These are phyloP conservation scores for Hydra vulgaris DNA, from an alignment of 30 jellyfish, hydroid and myxozoan species.

Conservation along the genomic window DNA sequence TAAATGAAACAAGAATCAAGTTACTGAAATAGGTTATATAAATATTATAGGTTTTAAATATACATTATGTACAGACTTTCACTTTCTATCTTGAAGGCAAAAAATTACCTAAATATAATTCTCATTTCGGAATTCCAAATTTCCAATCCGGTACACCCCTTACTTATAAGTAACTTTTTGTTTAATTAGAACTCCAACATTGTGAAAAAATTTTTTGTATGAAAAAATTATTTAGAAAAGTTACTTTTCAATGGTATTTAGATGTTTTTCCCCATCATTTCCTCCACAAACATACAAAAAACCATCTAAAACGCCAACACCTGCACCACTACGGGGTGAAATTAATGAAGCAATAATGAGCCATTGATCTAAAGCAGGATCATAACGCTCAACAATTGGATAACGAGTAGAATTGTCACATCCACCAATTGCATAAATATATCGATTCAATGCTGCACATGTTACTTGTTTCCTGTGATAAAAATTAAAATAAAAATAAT, in stretches of 20 bases:
- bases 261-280: slow-evolving; percentile 70
- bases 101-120: too few species aligned
- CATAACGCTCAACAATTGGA: slow-evolving; percentile 68
- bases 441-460: slow-evolving; percentile 77
- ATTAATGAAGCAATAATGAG: slow-evolving; percentile 64
- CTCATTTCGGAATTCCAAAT: too few species aligned
- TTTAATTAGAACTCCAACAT: too few species aligned
- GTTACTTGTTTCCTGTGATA: slow-evolving; percentile 70
- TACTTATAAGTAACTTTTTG: too few species aligned
- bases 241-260: slow-evolving; percentile 72
- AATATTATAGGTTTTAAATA: too few species aligned
- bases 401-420: slow-evolving; percentile 50
- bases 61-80: too few species aligned
- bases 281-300: slow-evolving; percentile 84
- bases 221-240: neutral
- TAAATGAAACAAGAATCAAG: too few species aligned
- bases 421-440: slow-evolving; percentile 88
- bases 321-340: slow-evolving; percentile 82
- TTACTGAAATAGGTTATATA: too few species aligned
- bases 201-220: neutral
- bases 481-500: neutral
- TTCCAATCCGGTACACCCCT: too few species aligned
- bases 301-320: slow-evolving; percentile 87
- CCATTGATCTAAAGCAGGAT: slow-evolving; percentile 76
- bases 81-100: too few species aligned